These are phyloP conservation scores for Malthinus seriepunctatus DNA, from an alignment of 2,888 invertebrate species.

Conservation along the genomic window DNA sequence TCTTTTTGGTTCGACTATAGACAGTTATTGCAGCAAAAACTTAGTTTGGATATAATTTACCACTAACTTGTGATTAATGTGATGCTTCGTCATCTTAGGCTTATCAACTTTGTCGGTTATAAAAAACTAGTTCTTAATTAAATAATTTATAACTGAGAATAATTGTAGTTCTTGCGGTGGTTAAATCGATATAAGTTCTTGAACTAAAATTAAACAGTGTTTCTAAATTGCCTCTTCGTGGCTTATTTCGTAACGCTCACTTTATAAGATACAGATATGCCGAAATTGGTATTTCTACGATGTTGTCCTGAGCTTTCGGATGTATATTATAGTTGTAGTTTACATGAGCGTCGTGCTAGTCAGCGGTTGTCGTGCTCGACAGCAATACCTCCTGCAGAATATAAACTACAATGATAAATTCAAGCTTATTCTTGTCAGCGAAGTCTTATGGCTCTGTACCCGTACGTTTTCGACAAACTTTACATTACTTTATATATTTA, in stretches of 20 bases:
- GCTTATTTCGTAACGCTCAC: constrained; percentile 5
- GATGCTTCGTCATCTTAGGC: neutral
- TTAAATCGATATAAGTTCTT: too few species aligned
- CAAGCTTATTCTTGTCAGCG: constrained; percentile 23
- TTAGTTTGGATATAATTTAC: neutral
- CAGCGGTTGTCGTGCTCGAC: constrained; percentile 26
- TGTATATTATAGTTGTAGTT: constrained; percentile 22
- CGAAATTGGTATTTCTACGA: constrained; percentile 20
- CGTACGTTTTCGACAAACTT: constrained; percentile 17
- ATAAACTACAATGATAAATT: constrained; percentile 29
- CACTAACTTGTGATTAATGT: constrained; percentile 3
- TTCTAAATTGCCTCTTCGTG: constrained; percentile 13
- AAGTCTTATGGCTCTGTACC: constrained; percentile 17
- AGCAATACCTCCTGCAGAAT: constrained; percentile 22
- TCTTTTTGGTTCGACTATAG: constrained; percentile 9
- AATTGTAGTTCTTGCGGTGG: too few species aligned
- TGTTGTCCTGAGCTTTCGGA: constrained; percentile 17
- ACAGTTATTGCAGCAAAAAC: constrained; percentile 3
- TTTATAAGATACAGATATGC: constrained; percentile 17
- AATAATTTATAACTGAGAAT: too few species aligned
- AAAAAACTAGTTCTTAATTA: too few species aligned
- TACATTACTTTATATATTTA: constrained; percentile 14
- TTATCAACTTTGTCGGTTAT: too few species aligned
- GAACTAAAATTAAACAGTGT: neutral
- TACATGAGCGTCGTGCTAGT: constrained; percentile 26